These are phyloP conservation scores for Prosopocoilus inquinatus DNA, from an alignment of 2,888 invertebrate genomes.

Conservation along the genomic window DNA sequence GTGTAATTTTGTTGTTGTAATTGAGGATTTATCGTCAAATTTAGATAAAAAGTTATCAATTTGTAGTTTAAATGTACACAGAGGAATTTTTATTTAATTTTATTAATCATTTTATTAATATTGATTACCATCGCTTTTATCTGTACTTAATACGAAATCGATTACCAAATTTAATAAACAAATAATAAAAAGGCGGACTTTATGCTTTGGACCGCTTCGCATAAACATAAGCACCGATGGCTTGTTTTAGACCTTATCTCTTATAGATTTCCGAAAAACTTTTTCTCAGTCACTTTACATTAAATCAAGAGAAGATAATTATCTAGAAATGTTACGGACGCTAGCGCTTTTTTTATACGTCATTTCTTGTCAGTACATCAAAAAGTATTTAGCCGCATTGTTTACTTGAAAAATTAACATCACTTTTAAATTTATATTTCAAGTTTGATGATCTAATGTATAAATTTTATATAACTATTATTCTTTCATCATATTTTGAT, in stretches of 20 bases:
- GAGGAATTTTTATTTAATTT: slow-evolving; percentile 13
- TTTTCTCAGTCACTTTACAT: neutral
- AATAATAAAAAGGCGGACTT: slow-evolving; percentile 19
- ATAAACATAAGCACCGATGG: neutral
- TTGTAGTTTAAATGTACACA: slow-evolving; percentile 10
- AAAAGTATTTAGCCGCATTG: no score
- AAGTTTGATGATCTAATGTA: no score
- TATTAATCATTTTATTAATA: slow-evolving; percentile 19
- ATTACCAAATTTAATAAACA: slow-evolving; percentile 14
- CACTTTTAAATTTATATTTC: no score
- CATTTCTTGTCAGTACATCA: no score
- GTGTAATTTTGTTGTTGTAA: neutral
- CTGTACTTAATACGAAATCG: slow-evolving; percentile 14
- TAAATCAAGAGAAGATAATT: no score
- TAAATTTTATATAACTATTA: no score
- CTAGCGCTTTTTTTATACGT: no score
- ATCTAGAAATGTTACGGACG: no score
- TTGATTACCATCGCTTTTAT: slow-evolving; percentile 20
- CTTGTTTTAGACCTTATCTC: neutral
- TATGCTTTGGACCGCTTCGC: neutral
- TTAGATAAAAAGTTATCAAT: slow-evolving; percentile 25
- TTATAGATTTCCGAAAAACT: neutral
- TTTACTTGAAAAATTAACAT: no score
- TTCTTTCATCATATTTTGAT: no score
- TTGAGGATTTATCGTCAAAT: neutral